Evolutionary conservation across 92 coral and sea anemone genomes (phyloP).

Genomic region (Parazoanthus swiftii): DNA sequence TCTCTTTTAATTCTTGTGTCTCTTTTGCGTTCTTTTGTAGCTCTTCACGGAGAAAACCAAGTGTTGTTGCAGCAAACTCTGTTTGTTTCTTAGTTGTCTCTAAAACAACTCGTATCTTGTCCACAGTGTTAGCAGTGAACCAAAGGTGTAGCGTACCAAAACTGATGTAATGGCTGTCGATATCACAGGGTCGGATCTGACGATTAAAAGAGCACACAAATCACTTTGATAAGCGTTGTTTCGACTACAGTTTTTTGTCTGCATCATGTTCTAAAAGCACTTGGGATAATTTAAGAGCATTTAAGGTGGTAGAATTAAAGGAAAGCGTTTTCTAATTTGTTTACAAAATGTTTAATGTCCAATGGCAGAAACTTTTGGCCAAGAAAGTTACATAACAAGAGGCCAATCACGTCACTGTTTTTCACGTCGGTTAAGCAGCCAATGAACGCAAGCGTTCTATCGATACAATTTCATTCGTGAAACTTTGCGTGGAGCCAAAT

Average conservation of each 20-base stretch:
- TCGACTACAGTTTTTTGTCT: no score
- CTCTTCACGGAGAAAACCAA: constrained; percentile 12
- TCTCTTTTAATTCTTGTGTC: neutral
- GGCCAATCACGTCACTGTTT: neutral
- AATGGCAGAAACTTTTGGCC: neutral
- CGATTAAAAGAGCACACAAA: neutral
- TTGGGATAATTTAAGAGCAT: no score
- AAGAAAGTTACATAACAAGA: no score
- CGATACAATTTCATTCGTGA: no score
- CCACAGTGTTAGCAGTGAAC: constrained; percentile 6
- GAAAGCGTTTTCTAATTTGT: no score
- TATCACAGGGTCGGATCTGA: constrained; percentile 25
- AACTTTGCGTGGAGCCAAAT: no score
- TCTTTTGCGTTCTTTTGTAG: neutral
- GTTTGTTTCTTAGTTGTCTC: constrained; percentile 16
- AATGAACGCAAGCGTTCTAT: no score
- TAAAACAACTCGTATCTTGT: neutral
- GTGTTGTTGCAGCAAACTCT: constrained; percentile 1
- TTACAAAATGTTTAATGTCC: no score
- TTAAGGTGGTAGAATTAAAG: no score
- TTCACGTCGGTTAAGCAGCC: neutral
- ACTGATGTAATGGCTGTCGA: neutral
- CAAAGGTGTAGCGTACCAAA: neutral
- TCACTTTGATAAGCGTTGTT: neutral
- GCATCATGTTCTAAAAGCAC: no score